Evolutionary conservation across 2,888 invertebrate species (phyloP).

Genomic region (Phyllotreta cruciferae): DNA sequence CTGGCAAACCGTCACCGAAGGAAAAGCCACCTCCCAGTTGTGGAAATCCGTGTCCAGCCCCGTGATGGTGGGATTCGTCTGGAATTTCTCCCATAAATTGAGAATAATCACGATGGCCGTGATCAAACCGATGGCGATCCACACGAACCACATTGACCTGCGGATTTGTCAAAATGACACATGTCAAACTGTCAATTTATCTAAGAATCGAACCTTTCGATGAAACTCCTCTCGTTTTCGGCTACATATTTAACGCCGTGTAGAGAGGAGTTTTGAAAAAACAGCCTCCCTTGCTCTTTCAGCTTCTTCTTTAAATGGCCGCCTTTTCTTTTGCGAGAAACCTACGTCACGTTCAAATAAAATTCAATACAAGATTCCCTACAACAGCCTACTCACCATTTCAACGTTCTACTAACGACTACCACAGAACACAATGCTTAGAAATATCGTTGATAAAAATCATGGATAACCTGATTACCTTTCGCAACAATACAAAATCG

Average conservation of each 20-base stretch:
- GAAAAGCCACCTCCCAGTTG: constrained; percentile 80
- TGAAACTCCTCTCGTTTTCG: constrained; percentile 75
- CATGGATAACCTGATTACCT: too few species aligned
- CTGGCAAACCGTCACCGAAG: constrained; percentile 74
- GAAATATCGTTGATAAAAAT: too few species aligned
- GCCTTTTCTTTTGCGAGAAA: background rate
- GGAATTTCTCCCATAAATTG: constrained; percentile 83
- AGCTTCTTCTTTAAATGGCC: constrained; percentile 4
- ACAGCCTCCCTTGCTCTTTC: constrained; percentile 69
- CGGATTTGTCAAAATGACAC: background rate
- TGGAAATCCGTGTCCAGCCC: constrained; percentile 83
- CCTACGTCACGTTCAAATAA: too few species aligned
- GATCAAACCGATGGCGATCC: constrained; percentile 71
- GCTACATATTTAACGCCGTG: constrained; percentile 83
- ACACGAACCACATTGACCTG: constrained; percentile 83
- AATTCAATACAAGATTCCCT: too few species aligned
- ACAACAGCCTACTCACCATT: too few species aligned
- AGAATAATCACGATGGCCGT: constrained; percentile 78
- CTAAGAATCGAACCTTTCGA: constrained; percentile 85
- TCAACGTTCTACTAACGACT: too few species aligned
- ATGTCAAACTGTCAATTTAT: background rate
- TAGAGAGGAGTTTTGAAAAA: constrained; percentile 78
- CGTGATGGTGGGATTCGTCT: constrained; percentile 83
- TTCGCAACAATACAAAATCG: too few species aligned
- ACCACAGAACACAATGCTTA: too few species aligned